Evolutionary conservation across 2,113 vertebrate genomes (phyloP), one percentile per base, ranked within the genome.

Genomic region (Cyprinus carpio): DNA sequence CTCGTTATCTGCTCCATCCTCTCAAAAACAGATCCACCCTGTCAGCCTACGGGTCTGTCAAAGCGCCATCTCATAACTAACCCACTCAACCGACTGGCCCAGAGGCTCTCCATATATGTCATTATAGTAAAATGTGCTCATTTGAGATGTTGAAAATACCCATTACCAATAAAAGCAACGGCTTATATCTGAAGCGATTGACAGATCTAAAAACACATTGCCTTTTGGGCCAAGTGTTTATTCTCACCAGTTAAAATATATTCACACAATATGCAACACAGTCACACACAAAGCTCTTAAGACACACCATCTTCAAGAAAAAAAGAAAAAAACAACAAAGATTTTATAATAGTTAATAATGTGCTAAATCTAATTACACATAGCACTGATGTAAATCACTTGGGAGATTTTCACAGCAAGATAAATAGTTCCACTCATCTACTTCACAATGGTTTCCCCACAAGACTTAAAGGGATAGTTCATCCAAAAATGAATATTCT

Each of bases 1-100:
- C 89, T 92, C 88, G 90, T 91, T 93, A 91, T 89, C 88, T 74
- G 54, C 56, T 91, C 86, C 83, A 87, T 74, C 54, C 86, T 87
- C 86, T 87, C 40, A 87, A 77, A 77, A 77, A 86, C 75, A 84
- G 82, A 60, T 76, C 49, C 84, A 89, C 88, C 87, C 89, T 86
- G 87, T 88, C 89, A 88, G 88, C 87, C 62, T 75, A 71, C 85
- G 83, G 89, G 87, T 86, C 91, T 89, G 88, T 93, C 89, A 91
- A 76, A 89, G 84, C 82, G 15, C 16, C 23, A 7, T 62, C 34
- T 29, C 23, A 74, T 85, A 81, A 78, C 79, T 25, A 71, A 62
- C 62, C 25, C 85, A 92, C 87, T 84, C 87, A 77, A 71, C 75
- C 89, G 81, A 89, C 80, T 86, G 85, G 90, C 85, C 84, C 43